Percentiles rank a stretch among this genome's conserved stretches.
Evolutionary conservation across 2,797 vertebrate species (phyloP).

Genomic region (Spinus olivaceus): DNA sequence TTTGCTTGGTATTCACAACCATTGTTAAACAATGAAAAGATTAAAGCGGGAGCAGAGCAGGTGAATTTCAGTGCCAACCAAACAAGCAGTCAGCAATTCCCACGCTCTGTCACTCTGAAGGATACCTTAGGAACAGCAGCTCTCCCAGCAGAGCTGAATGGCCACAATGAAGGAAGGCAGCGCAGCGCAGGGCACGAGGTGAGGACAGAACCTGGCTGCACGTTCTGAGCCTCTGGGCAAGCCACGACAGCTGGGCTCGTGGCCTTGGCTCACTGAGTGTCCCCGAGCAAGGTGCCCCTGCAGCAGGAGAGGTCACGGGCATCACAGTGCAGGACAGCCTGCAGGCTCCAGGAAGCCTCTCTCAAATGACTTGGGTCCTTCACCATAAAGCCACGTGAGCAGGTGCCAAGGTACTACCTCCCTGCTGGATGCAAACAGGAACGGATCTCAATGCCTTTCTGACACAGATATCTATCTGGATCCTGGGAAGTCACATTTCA

Average conservation of each 20-base stretch:
- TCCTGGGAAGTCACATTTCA: neutral
- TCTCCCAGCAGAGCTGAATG: neutral
- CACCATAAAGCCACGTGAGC: neutral
- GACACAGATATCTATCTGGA: neutral
- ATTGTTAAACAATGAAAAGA: neutral
- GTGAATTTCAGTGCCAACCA: neutral
- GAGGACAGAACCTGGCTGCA: neutral
- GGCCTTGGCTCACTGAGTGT: neutral
- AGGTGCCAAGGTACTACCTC: neutral
- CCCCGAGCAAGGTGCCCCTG: neutral
- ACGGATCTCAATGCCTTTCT: neutral
- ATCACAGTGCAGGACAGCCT: neutral
- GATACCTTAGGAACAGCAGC: neutral
- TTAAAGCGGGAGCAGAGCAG: neutral
- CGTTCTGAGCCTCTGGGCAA: neutral
- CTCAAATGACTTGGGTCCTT: neutral
- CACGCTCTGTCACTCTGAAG: neutral
- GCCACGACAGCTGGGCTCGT: rapidly evolving
- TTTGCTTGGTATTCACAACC: neutral
- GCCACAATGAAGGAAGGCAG: neutral
- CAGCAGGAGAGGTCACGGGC: neutral
- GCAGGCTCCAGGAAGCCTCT: neutral
- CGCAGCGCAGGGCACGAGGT: rapidly evolving
- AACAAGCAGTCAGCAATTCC: neutral
- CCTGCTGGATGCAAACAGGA: neutral